phyloP scores from a whole-genome alignment of 2,797 vertebrate genomes.

The Hydrolagus colliei region DNA sequence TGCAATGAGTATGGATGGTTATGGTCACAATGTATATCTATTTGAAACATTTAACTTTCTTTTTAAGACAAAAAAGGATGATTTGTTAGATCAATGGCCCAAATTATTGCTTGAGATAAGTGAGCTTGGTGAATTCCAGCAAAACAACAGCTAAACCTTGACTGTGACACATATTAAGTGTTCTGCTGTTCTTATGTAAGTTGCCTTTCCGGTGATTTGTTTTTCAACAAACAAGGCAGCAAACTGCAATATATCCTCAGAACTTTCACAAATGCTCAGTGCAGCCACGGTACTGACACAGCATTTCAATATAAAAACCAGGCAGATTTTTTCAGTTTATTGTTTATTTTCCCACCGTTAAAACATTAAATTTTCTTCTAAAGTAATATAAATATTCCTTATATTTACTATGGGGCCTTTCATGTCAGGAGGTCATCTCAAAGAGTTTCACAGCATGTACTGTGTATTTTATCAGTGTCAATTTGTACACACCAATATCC shows the following conservation, averaged over 20 bases:
- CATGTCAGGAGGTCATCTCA: too few species aligned
- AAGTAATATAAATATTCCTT: too few species aligned
- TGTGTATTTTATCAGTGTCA: too few species aligned
- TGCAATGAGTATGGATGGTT: constrained; percentile 1
- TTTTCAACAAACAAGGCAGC: not conserved
- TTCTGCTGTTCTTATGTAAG: not conserved
- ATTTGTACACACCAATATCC: too few species aligned
- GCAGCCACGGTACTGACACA: too few species aligned
- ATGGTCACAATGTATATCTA: not conserved
- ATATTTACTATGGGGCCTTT: too few species aligned
- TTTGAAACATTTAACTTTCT: not conserved
- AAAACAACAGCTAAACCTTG: not conserved
- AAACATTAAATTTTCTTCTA: too few species aligned
- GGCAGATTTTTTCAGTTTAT: not conserved
- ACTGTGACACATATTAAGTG: not conserved
- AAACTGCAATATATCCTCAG: not conserved
- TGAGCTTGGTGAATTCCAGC: not conserved
- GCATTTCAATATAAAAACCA: not conserved
- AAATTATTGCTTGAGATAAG: not conserved
- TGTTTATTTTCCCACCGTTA: not conserved
- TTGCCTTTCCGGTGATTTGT: not conserved
- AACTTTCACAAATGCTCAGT: not conserved
- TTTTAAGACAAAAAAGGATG: not conserved
- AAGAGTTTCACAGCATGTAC: too few species aligned
- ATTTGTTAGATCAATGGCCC: not conserved